A percentile compares a stretch with the other conserved stretches of the same genome.
phyloP scores from a whole-genome alignment of 2,113 vertebrate genomes.

The Ophiodon elongatus region DNA sequence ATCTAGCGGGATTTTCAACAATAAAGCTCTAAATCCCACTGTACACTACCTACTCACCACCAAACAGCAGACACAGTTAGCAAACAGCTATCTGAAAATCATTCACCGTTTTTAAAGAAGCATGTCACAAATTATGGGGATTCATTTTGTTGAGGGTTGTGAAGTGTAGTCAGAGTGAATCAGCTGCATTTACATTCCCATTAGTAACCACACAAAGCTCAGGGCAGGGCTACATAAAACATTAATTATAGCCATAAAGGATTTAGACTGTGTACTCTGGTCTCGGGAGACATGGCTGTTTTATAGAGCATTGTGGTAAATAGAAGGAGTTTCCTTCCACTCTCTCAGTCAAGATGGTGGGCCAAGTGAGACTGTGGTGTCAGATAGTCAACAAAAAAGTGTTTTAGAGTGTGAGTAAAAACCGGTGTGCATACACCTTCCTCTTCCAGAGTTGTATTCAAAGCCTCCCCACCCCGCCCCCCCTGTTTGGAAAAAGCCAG shows the following conservation, averaged over 20 bases:
- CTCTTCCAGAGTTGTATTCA: conserved; percentile 37
- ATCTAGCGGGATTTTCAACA: too few species aligned
- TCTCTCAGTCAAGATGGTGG: conserved; percentile 3
- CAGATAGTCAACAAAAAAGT: conserved; percentile 21
- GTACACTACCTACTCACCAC: not conserved
- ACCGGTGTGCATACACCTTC: not conserved
- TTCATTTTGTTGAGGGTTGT: not conserved
- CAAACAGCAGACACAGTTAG: not conserved
- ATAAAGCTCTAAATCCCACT: not conserved
- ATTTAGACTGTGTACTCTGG: conserved; percentile 47
- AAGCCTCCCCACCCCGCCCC: conserved; percentile 34
- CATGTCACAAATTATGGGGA: not conserved
- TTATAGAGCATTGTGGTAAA: conserved; percentile 43
- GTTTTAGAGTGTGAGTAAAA: conserved; percentile 31
- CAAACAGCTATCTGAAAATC: not conserved
- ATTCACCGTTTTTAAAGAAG: not conserved
- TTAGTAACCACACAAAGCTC: conserved; percentile 48
- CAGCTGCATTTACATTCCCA: conserved; percentile 3
- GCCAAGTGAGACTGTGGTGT: conserved; percentile 10
- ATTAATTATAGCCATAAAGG: conserved; percentile 63
- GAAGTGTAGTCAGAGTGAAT: not conserved
- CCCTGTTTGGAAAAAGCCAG: conserved; percentile 45
- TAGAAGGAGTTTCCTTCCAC: conserved; percentile 7
- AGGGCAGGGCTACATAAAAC: conserved; percentile 39
- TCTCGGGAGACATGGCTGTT: conserved; percentile 35